A percentile compares a stretch with the other conserved stretches of the same genome.
These are phyloP conservation scores for Porites lobata DNA, from an alignment of 92 coral and sea anemone species.

Conservation along the genomic window DNA sequence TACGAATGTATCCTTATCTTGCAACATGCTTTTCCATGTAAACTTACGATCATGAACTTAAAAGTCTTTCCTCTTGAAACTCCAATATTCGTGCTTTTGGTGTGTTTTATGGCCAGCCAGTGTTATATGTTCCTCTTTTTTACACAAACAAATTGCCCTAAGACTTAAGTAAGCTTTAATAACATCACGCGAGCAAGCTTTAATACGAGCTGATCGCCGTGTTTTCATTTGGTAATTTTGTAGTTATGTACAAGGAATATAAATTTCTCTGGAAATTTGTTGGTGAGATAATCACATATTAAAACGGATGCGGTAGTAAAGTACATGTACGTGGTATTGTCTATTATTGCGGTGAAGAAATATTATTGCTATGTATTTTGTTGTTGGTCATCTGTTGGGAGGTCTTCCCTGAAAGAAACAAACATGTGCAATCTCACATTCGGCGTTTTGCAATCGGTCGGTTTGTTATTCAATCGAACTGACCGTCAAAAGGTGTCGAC, in stretches of 20 bases:
- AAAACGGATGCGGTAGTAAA: neutral
- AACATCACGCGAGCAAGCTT: neutral
- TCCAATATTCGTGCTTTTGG: neutral
- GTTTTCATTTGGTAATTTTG: constrained; percentile 5
- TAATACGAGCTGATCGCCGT: neutral
- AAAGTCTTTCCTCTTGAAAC: constrained; percentile 1
- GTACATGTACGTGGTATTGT: neutral
- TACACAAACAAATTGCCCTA: neutral
- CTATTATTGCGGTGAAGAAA: neutral
- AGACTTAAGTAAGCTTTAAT: too few relatives aligned
- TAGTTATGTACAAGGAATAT: neutral
- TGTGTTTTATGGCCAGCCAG: neutral
- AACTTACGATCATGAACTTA: neutral
- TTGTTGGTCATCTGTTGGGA: constrained; percentile 16
- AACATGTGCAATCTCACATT: neutral
- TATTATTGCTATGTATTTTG: neutral
- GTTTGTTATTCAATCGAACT: neutral
- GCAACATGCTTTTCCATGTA: neutral
- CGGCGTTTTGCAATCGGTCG: neutral
- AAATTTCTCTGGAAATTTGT: neutral
- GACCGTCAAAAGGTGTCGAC: neutral
- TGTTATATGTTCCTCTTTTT: neutral
- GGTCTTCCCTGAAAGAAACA: constrained; percentile 9
- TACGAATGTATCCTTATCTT: constrained; percentile 94
- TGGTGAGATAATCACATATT: neutral